These are phyloP conservation scores for Drosophila neonasuta DNA, from an alignment of 2,888 invertebrate genomes.

Conservation along the genomic window DNA sequence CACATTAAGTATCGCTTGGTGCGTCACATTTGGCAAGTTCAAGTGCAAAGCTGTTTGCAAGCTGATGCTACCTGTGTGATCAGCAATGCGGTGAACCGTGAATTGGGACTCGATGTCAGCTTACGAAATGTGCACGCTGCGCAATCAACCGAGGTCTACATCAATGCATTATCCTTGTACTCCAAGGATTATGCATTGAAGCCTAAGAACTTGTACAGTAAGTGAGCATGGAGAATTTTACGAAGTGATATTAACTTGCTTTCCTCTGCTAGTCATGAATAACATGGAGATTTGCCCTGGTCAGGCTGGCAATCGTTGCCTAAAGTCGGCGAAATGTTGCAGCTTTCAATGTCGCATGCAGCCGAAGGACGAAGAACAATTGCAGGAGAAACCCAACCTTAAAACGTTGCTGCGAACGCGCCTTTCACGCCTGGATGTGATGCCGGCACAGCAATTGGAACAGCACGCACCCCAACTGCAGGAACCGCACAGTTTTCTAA, in stretches of 20 bases:
- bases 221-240: slow-evolving; percentile 39
- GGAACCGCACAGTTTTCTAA: slow-evolving; percentile 79
- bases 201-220: slow-evolving; percentile 75
- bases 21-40: slow-evolving; percentile 86
- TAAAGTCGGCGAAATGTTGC: slow-evolving; percentile 79
- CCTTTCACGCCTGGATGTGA: slow-evolving; percentile 75
- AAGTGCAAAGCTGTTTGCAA: slow-evolving; percentile 85
- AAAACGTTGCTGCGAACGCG: slow-evolving; percentile 57
- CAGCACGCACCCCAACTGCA: slow-evolving; percentile 69
- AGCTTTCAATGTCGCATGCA: slow-evolving; percentile 79
- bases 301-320: slow-evolving; percentile 76
- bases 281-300: slow-evolving; percentile 78
- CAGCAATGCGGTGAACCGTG: slow-evolving; percentile 83
- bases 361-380: slow-evolving; percentile 35
- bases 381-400: slow-evolving; percentile 41
- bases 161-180: slow-evolving; percentile 78
- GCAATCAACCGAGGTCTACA: slow-evolving; percentile 82
- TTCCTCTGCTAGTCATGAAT: slow-evolving; percentile 72
- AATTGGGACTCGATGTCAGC: slow-evolving; percentile 86
- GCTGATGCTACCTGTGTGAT: slow-evolving; percentile 83
- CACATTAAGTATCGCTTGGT: slow-evolving; percentile 84
- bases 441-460: slow-evolving; percentile 62
- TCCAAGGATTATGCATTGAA: slow-evolving; percentile 79
- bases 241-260: neutral
- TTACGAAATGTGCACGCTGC: slow-evolving; percentile 87